These are phyloP conservation scores for Piscicola geometra DNA, from an alignment of 2,888 invertebrate genomes.

Conservation along the genomic window DNA sequence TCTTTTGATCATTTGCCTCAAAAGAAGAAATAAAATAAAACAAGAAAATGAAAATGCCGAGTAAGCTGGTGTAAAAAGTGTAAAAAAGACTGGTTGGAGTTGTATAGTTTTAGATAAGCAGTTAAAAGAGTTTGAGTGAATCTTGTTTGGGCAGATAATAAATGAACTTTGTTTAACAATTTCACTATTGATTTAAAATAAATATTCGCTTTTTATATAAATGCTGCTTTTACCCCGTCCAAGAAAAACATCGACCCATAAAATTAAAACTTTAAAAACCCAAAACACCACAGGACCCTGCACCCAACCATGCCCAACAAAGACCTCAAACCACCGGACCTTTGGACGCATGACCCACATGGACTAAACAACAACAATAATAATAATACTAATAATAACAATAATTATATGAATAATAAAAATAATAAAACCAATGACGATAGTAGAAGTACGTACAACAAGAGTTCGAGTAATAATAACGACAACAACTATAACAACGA, in stretches of 20 bases:
- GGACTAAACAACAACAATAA: constrained; percentile 64
- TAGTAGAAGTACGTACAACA: neutral
- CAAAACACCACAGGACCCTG: neutral
- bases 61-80: too few relatives aligned
- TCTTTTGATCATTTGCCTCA: neutral
- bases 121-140: too few relatives aligned
- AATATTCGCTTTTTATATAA: too few relatives aligned
- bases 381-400: constrained; percentile 6
- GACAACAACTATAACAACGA: neutral
- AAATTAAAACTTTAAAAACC: neutral
- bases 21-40: neutral
- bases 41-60: too few relatives aligned
- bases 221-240: too few relatives aligned
- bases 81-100: too few relatives aligned
- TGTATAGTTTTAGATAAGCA: too few relatives aligned
- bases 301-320: constrained; percentile 34
- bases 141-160: too few relatives aligned
- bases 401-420: neutral
- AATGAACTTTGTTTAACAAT: too few relatives aligned
- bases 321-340: constrained; percentile 71
- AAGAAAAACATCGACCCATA: neutral
- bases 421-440: constrained; percentile 7
- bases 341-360: constrained; percentile 65
- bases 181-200: too few relatives aligned
- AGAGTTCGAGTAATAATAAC: neutral